Conservation (phyloP, 2,113 vertebrate genomes). For the Ceyx cyanopectus region DNA sequence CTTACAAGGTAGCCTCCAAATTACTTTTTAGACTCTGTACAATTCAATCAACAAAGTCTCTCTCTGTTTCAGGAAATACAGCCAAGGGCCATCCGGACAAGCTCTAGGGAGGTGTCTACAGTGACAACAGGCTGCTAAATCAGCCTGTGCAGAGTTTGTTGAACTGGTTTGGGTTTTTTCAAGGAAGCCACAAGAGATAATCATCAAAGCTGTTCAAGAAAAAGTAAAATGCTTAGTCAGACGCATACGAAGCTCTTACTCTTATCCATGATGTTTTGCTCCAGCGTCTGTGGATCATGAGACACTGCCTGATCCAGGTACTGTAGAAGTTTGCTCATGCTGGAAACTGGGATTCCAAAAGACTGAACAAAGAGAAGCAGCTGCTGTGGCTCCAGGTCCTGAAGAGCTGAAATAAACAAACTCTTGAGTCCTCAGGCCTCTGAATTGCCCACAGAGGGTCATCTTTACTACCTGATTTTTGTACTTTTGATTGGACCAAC, state of each 20-base stretch:
- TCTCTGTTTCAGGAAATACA: neutral
- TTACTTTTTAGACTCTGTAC: neutral
- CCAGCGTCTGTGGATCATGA: slow-evolving; percentile 91
- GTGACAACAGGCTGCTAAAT: neutral
- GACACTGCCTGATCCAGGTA: slow-evolving; percentile 95
- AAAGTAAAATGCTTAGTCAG: neutral
- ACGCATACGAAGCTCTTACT: slow-evolving; percentile 77
- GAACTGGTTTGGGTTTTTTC: neutral
- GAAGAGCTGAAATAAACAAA: slow-evolving; percentile 81
- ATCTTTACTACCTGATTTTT: neutral
- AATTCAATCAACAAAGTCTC: neutral
- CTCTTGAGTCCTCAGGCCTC: neutral
- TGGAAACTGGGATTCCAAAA: slow-evolving; percentile 97
- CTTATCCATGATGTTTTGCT: slow-evolving; percentile 99
- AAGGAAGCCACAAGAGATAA: neutral
- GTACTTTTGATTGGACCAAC: neutral
- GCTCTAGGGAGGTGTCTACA: neutral
- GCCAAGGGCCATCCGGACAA: neutral
- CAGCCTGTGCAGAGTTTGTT: neutral
- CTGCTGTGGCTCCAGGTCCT: slow-evolving; percentile 96
- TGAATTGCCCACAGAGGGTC: neutral
- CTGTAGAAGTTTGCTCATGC: slow-evolving; percentile 97
- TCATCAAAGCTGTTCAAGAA: neutral
- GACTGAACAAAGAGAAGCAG: slow-evolving; percentile 97
- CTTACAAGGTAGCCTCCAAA: neutral